Evolutionary conservation across 2,113 vertebrate genomes (phyloP).

Genomic region (Carassius gibelio): DNA sequence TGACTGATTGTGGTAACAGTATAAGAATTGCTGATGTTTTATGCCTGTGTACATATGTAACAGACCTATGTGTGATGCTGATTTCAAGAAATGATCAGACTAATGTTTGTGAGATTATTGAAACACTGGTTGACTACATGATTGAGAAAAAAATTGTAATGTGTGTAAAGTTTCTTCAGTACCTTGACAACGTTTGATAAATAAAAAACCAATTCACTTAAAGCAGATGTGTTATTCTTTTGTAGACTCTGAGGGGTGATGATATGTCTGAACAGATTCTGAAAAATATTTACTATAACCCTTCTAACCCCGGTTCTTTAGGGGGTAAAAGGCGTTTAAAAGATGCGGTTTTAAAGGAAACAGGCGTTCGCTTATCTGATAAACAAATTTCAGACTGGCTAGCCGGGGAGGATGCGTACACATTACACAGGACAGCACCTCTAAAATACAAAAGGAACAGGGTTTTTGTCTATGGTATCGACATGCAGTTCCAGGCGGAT

Average conservation of each 20-base stretch:
- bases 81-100: too few species aligned
- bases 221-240: not conserved
- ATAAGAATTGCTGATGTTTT: not conserved
- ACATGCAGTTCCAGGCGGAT: not conserved
- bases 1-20: not conserved
- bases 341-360: not conserved
- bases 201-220: not conserved
- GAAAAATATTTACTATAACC: not conserved
- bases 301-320: not conserved
- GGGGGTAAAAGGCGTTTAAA: not conserved
- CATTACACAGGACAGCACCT: not conserved
- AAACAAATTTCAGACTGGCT: not conserved
- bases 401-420: not conserved
- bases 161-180: too few species aligned
- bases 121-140: too few species aligned
- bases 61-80: too few species aligned
- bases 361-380: not conserved
- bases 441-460: conserved; percentile 1
- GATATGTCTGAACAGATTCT: too few species aligned
- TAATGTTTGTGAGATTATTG: too few species aligned
- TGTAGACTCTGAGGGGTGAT: too few species aligned
- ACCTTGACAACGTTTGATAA: not conserved
- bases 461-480: conserved; percentile 2
- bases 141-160: too few species aligned
- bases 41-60: not conserved